A percentile compares a stretch with the other conserved stretches of the same genome.
Conservation (phyloP, 2,797 vertebrate species). For the Enteromius radiatus region DNA sequence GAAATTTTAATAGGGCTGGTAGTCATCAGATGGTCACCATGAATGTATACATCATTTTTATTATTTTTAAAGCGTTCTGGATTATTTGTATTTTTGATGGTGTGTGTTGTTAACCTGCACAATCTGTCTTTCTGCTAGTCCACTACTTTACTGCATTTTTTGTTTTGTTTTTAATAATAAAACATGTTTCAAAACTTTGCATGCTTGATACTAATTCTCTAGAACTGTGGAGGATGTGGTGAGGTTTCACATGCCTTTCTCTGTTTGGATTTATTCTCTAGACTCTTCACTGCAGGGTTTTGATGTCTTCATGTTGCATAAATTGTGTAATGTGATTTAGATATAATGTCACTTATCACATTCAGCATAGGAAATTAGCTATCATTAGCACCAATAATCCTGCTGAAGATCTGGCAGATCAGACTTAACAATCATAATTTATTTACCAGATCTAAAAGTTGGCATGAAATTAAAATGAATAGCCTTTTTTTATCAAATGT, state of each 20-base stretch:
- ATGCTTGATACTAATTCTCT: slow-evolving; percentile 32
- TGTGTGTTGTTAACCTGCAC: slow-evolving; percentile 10
- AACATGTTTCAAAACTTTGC: slow-evolving; percentile 21
- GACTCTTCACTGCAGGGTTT: neutral
- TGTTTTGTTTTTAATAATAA: slow-evolving; percentile 61
- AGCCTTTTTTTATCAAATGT: neutral
- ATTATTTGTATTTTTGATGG: neutral
- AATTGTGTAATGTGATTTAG: neutral
- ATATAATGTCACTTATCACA: neutral
- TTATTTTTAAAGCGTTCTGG: neutral
- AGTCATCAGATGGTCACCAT: neutral
- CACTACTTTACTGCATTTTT: slow-evolving; percentile 28
- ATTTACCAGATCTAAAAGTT: neutral
- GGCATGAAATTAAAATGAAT: neutral
- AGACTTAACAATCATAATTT: neutral
- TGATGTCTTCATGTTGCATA: neutral
- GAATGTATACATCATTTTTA: neutral
- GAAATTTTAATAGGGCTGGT: neutral
- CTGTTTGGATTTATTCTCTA: slow-evolving; percentile 67
- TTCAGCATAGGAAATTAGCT: neutral
- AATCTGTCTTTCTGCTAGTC: neutral
- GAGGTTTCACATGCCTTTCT: slow-evolving; percentile 58
- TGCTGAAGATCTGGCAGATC: neutral
- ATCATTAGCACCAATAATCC: neutral
- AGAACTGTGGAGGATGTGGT: slow-evolving; percentile 10